phyloP scores from a whole-genome alignment of 2,113 vertebrate species.

The Ploceus nigricollis region DNA sequence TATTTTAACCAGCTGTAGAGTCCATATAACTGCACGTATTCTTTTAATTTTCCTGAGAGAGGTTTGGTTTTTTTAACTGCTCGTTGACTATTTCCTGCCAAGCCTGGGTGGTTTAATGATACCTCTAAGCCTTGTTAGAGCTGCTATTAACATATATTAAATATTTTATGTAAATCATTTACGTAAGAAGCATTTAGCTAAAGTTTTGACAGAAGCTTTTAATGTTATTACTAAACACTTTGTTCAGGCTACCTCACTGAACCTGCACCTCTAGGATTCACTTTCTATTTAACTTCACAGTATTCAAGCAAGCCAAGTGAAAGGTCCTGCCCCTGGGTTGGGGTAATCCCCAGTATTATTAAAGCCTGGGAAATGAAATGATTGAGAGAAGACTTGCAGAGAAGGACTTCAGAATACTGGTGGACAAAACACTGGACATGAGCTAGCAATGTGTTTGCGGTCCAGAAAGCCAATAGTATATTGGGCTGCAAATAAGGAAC shows the following conservation, averaged over 20 bases:
- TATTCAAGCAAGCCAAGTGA: neutral
- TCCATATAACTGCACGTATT: neutral
- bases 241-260: neutral
- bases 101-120: neutral
- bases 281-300: neutral
- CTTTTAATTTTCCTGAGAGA: neutral
- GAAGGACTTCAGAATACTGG: neutral
- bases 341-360: neutral
- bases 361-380: neutral
- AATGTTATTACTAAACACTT: neutral
- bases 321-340: neutral
- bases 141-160: neutral
- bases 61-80: neutral
- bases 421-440: neutral
- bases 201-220: neutral
- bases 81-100: neutral
- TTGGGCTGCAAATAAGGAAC: neutral
- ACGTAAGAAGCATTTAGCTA: neutral
- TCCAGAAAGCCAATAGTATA: neutral
- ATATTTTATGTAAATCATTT: neutral
- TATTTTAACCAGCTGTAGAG: neutral
- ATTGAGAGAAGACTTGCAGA: neutral
- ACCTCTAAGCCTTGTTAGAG: neutral
- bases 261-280: neutral
- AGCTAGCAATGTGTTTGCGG: neutral